A percentile compares a stretch with the other conserved stretches of the same genome.
These are phyloP conservation scores for Metridium senile DNA, from an alignment of 92 coral and sea anemone genomes.

Conservation along the genomic window DNA sequence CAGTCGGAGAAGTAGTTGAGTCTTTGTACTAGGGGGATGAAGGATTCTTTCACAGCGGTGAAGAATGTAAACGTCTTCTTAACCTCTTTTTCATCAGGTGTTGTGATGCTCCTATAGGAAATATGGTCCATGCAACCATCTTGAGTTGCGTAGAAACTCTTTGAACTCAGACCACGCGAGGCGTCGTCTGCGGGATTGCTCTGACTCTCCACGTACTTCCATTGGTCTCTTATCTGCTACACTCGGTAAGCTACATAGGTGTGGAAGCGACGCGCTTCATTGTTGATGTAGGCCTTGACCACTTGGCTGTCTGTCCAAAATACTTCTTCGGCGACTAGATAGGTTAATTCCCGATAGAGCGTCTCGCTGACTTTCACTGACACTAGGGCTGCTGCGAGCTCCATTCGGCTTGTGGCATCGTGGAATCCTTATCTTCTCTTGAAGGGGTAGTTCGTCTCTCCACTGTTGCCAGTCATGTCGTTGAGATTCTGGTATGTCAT, in stretches of 20 bases:
- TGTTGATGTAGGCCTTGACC: constrained; percentile 44
- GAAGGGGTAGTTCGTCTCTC: constrained; percentile 33
- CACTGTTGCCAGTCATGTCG: constrained; percentile 38
- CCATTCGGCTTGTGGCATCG: constrained; percentile 49
- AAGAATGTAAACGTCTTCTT: constrained; percentile 14
- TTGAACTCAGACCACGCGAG: constrained; percentile 59
- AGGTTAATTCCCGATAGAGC: constrained; percentile 40
- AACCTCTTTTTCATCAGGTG: constrained; percentile 50
- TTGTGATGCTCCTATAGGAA: too few relatives aligned
- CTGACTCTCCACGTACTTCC: constrained; percentile 63
- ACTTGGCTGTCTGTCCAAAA: constrained; percentile 63
- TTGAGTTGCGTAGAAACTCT: too few relatives aligned
- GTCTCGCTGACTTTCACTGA: constrained; percentile 37
- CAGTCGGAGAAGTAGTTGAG: constrained; percentile 48
- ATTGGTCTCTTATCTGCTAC: constrained; percentile 67
- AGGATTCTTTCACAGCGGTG: constrained; percentile 13
- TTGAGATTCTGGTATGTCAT: constrained; percentile 29
- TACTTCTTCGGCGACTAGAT: constrained; percentile 14
- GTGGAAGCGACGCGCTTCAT: constrained; percentile 59
- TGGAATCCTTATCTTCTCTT: constrained; percentile 21
- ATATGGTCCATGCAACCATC: too few relatives aligned
- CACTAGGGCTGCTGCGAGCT: constrained; percentile 43
- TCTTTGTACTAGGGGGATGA: constrained; percentile 14
- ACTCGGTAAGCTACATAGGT: constrained; percentile 70
- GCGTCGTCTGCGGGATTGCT: constrained; percentile 80